Evolutionary conservation across 2,888 invertebrate genomes (phyloP).

Genomic region (Neoaliturus tenellus): DNA sequence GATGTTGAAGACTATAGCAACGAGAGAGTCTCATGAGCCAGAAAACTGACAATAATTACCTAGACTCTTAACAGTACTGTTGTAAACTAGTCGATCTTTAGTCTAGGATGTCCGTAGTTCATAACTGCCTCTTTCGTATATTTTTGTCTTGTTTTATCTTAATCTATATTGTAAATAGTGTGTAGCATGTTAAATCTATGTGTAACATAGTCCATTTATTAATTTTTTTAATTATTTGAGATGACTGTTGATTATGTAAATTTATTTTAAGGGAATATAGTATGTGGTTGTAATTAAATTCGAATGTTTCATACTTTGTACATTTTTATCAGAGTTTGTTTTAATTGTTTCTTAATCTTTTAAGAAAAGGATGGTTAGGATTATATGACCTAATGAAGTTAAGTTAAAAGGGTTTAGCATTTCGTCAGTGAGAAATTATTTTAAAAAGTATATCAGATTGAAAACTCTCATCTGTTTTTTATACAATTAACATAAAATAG

Average conservation of each 20-base stretch:
- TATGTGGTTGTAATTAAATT: too few species aligned
- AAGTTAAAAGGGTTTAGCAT: too few species aligned
- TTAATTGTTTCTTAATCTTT: too few species aligned
- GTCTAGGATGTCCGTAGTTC: not conserved
- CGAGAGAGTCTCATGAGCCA: not conserved
- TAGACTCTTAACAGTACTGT: not conserved
- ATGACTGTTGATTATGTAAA: not conserved
- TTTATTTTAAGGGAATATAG: too few species aligned
- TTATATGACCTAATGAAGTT: too few species aligned
- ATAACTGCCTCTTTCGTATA: not conserved
- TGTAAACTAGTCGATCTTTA: conserved; percentile 14
- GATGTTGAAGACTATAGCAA: conserved; percentile 4
- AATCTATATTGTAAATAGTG: conserved; percentile 13
- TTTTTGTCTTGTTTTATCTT: not conserved
- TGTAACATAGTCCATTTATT: not conserved
- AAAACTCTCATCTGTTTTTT: too few species aligned
- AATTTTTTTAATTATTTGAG: not conserved
- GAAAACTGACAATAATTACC: conserved; percentile 14
- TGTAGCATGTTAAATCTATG: conserved; percentile 21
- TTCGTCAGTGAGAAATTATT: too few species aligned
- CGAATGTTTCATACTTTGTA: too few species aligned
- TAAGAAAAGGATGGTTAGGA: too few species aligned
- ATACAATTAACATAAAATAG: too few species aligned
- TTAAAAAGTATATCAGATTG: too few species aligned
- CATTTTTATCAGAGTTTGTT: too few species aligned